Conservation (phyloP, 2,888 invertebrate species). For the Ditula angustiorana region DNA sequence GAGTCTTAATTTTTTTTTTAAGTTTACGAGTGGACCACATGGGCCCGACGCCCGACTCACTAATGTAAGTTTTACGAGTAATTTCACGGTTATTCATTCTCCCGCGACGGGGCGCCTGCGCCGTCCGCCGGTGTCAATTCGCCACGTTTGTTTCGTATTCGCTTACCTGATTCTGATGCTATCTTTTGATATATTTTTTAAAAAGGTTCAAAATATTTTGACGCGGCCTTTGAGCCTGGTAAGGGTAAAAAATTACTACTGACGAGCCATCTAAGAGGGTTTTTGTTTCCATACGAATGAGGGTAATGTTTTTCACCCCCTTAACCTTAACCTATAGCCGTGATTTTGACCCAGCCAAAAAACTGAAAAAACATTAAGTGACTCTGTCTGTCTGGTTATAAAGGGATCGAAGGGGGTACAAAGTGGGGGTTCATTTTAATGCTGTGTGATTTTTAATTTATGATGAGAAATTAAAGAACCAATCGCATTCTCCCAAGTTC, state of each 20-base stretch:
- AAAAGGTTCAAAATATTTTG: constrained; percentile 6
- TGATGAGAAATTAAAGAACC: too few species aligned
- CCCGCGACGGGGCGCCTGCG: constrained; percentile 32
- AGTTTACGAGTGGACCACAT: constrained; percentile 38
- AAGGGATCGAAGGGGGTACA: too few species aligned
- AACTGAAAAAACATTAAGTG: too few species aligned
- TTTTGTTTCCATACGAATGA: background rate
- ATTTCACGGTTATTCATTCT: constrained; percentile 41
- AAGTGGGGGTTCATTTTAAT: too few species aligned
- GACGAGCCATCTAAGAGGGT: background rate
- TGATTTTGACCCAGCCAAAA: too few species aligned
- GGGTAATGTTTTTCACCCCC: too few species aligned
- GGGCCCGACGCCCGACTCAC: constrained; percentile 22
- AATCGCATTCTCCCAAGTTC: too few species aligned
- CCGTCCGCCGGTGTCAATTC: constrained; percentile 29
- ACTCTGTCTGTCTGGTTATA: too few species aligned
- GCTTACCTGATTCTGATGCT: constrained; percentile 29
- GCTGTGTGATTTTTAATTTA: too few species aligned
- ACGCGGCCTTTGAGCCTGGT: background rate
- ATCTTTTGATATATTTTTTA: constrained; percentile 11
- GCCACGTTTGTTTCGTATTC: constrained; percentile 33
- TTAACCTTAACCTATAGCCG: too few species aligned
- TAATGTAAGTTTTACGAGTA: constrained; percentile 40
- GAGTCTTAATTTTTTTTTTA: constrained; percentile 38
- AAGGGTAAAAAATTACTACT: background rate